phyloP scores from a whole-genome alignment of 2,797 vertebrate species.

The Phataginus tricuspis region DNA sequence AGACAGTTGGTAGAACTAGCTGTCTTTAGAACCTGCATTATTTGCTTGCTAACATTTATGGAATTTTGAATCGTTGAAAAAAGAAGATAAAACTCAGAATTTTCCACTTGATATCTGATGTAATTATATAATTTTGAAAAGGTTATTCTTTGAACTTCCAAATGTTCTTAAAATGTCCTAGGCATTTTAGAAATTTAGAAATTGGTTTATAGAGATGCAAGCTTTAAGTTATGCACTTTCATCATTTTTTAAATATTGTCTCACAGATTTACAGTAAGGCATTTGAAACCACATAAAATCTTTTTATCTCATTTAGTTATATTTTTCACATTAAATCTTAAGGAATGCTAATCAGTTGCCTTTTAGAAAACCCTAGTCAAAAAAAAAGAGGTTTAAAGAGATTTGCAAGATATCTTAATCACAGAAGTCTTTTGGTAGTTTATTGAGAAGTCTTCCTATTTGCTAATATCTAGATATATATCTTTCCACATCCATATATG shows the following conservation, averaged over 20 bases:
- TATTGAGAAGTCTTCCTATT: conserved; percentile 2
- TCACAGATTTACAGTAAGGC: neutral
- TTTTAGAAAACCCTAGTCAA: conserved; percentile 40
- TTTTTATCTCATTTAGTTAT: neutral
- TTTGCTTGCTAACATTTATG: conserved; percentile 8
- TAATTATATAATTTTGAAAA: conserved; percentile 19
- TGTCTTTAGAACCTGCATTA: conserved; percentile 2
- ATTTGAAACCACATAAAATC: neutral
- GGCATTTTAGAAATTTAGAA: conserved; percentile 37
- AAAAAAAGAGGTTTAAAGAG: conserved; percentile 3
- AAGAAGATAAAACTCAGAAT: neutral
- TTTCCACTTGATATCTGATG: neutral
- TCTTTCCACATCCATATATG: neutral
- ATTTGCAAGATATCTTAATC: neutral
- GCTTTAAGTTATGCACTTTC: neutral
- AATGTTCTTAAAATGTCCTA: conserved; percentile 22
- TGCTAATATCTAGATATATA: neutral
- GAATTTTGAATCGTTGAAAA: conserved; percentile 19
- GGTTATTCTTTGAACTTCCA: conserved; percentile 37
- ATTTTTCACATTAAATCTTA: conserved; percentile 16
- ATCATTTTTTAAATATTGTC: conserved; percentile 48
- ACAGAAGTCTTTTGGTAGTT: neutral
- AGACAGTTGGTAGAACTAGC: neutral
- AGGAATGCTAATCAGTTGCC: neutral
- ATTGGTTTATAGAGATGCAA: neutral